Percentiles rank a stretch among this genome's conserved stretches.
Conservation (phyloP, 2,113 vertebrate species). For the Percina caprodes region DNA sequence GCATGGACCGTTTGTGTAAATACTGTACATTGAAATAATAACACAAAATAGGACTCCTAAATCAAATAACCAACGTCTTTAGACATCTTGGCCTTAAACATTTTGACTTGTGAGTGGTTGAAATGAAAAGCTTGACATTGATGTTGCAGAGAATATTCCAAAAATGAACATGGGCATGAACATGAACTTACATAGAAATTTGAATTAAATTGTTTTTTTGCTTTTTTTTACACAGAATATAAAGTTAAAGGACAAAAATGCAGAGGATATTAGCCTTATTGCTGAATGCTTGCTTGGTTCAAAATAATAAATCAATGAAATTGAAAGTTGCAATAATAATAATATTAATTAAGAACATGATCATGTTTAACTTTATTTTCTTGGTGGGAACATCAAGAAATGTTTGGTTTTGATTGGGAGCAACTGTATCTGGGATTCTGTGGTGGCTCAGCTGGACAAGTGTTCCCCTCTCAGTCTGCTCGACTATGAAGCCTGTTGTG, state of each 20-base stretch:
- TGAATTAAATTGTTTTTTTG: neutral
- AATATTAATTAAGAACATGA: neutral
- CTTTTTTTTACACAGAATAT: neutral
- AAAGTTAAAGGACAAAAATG: neutral
- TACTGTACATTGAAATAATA: neutral
- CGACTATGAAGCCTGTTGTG: neutral
- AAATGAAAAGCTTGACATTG: neutral
- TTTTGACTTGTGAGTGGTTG: neutral
- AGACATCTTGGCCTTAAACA: neutral
- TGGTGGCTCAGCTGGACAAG: slow-evolving; percentile 13
- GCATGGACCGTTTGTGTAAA: slow-evolving; percentile 3
- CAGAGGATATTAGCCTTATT: neutral
- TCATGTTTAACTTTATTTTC: neutral
- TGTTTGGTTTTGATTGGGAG: neutral
- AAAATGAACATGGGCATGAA: neutral
- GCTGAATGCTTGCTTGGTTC: neutral
- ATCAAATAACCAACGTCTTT: neutral
- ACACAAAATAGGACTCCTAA: neutral
- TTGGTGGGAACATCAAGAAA: neutral
- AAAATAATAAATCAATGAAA: neutral
- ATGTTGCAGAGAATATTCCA: neutral
- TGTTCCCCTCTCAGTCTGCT: neutral
- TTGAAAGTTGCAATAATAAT: neutral
- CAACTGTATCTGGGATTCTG: neutral
- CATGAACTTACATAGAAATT: neutral